These are phyloP conservation scores for Rhombomys opimus DNA, from an alignment of 2,113 vertebrate species.

Conservation along the genomic window DNA sequence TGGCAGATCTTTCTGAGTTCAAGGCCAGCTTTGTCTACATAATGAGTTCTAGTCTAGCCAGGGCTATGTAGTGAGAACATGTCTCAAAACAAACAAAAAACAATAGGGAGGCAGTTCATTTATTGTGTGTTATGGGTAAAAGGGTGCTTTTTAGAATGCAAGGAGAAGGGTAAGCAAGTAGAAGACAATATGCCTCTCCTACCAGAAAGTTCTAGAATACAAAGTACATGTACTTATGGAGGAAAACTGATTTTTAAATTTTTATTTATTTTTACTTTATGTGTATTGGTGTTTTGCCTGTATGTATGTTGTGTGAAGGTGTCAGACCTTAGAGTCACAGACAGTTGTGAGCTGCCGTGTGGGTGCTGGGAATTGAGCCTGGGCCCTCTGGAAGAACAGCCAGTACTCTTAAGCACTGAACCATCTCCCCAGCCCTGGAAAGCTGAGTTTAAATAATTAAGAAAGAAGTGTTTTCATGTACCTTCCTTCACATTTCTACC, in stretches of 20 bases:
- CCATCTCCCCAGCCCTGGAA: background rate
- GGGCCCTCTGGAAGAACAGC: too few species aligned
- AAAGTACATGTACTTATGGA: constrained; percentile 19
- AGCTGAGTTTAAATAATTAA: constrained; percentile 4
- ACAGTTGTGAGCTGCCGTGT: too few species aligned
- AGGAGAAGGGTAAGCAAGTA: background rate
- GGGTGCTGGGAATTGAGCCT: too few species aligned
- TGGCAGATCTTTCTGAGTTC: background rate
- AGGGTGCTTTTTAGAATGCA: background rate
- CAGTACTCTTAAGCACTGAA: too few species aligned
- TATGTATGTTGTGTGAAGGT: too few species aligned
- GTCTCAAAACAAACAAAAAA: background rate
- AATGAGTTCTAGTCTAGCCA: background rate
- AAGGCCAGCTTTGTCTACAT: background rate
- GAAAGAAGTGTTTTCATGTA: constrained; percentile 16
- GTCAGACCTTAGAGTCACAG: too few species aligned
- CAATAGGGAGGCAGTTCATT: background rate
- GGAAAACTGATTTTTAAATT: background rate
- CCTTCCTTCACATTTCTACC: constrained; percentile 50
- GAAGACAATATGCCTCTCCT: background rate
- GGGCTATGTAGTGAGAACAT: background rate
- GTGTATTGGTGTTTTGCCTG: too few species aligned
- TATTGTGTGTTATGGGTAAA: background rate
- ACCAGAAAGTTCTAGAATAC: constrained; percentile 47
- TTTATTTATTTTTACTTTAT: too few species aligned